A percentile compares a stretch with the other conserved stretches of the same genome.
Evolutionary conservation across 1,140 invertebrate genomes (phyloP).

Genomic region (Ceratosolen fusciceps): DNA sequence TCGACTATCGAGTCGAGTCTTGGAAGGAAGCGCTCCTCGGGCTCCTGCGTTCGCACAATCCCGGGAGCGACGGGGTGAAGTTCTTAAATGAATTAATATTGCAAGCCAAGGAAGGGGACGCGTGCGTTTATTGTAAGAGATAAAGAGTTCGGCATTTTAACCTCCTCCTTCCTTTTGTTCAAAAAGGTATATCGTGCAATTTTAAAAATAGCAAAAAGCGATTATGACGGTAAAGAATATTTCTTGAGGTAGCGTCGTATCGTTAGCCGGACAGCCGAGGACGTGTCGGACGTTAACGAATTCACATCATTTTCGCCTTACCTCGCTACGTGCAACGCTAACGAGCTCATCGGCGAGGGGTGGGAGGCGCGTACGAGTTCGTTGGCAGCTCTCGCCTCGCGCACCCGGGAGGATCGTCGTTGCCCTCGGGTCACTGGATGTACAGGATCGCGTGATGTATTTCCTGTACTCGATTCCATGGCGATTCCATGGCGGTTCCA

Average conservation of each 20-base stretch:
- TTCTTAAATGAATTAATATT: not conserved
- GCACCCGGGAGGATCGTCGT: too few species aligned
- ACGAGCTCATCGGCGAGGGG: too few species aligned
- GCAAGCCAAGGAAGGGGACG: conserved; percentile 11
- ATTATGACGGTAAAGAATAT: conserved; percentile 3
- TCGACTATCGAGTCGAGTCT: too few species aligned
- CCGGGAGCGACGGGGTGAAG: not conserved
- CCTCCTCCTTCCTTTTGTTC: not conserved
- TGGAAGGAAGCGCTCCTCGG: not conserved
- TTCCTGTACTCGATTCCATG: too few species aligned
- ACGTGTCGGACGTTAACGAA: not conserved
- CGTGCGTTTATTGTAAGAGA: conserved; percentile 16
- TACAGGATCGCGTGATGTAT: too few species aligned
- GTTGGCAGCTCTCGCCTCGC: too few species aligned
- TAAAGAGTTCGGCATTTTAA: conserved; percentile 23
- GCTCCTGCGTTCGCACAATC: conserved; percentile 1
- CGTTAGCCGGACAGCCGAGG: conserved; percentile 22
- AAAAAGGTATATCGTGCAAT: conserved; percentile 48
- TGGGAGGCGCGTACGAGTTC: too few species aligned
- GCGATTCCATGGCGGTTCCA: too few species aligned
- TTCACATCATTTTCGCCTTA: too few species aligned
- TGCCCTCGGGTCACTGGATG: too few species aligned
- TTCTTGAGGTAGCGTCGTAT: conserved; percentile 13
- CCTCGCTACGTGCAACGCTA: too few species aligned
- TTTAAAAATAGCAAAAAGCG: conserved; percentile 34